These are phyloP conservation scores for Mionectes macconnelli DNA, from an alignment of 2,113 vertebrate genomes.

Conservation along the genomic window DNA sequence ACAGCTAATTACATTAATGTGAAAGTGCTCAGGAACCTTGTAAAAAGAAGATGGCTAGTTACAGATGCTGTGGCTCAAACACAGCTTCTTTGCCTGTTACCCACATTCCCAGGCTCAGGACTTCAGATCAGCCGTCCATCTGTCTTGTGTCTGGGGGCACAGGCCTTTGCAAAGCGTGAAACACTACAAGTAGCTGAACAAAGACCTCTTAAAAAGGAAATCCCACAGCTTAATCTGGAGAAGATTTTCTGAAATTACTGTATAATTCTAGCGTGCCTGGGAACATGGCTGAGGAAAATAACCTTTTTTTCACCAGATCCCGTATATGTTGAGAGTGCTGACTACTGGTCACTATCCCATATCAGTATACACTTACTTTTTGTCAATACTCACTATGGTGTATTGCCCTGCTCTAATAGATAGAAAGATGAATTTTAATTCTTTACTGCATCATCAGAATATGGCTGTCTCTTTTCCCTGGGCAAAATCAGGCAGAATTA, in stretches of 20 bases:
- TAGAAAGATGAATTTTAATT: background rate
- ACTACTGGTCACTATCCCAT: background rate
- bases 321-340: fast-evolving
- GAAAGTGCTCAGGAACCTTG: fast-evolving
- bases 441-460: background rate
- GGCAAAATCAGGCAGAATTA: background rate
- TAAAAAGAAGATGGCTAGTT: background rate
- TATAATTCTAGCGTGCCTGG: background rate
- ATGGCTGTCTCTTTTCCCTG: background rate
- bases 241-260: background rate
- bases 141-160: background rate
- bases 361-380: background rate
- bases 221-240: background rate
- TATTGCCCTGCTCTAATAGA: background rate
- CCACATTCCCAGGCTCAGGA: background rate
- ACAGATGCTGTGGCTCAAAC: background rate
- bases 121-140: background rate
- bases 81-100: background rate
- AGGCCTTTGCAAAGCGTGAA: background rate
- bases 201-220: background rate
- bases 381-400: background rate
- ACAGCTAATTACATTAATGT: background rate
- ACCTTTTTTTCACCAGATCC: background rate
- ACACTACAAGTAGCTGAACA: background rate
- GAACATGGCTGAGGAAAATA: background rate